Evolutionary conservation across 64 coral and sea anemone genomes (phyloP), one percentile per base, ranked within the genome.

Genomic region (Pocillopora verrucosa): DNA sequence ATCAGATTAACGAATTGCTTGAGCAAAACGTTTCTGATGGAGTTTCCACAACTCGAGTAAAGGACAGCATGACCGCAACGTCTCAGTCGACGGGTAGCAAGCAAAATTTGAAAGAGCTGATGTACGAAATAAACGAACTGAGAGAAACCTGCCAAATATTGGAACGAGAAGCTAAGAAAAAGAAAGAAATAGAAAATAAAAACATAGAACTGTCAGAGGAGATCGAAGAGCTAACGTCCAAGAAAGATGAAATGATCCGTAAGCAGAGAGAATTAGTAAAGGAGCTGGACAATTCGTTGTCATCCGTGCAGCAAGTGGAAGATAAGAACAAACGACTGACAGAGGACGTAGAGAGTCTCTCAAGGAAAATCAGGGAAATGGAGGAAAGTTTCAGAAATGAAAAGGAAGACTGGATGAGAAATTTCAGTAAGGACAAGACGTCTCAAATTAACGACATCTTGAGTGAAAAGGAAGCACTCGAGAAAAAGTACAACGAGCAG

Each of bases 311-410:
- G 56, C 87, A 78, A 41, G 26, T 90, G 11, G 87, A 91, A 62
- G 93, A 94, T 22, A 94, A 98, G 22, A 98, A 98, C 61, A 87
- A 90, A 59, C 72, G 87, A 73, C 64, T 98, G 36, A 75, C 82
- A 5, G 74, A 87, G 19, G 96, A 95, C 60, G 92, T 92, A 19
- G 90, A 92, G 35, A 93, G 72, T 60, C 74, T 90, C 75, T 93
- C 95, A 35, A 83, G 88, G 24, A 93, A 87, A 61, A 96, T 96
- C 38, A 84, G 95, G n/a, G 83, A 93, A 67, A 96, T 96, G 95
- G 95, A 96, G 19, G 88, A 96, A 13, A 83, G 65, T 16, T 96
- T 93, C 19, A 87, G 88, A 79, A 88, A 90, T 19, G 95, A 96
- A 62, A 92, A 89, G 88, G 87, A 93, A 16, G 90, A 87, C 36